These are phyloP conservation scores for Tamandua tetradactyla DNA, from an alignment of 2,797 vertebrate genomes.

Conservation along the genomic window DNA sequence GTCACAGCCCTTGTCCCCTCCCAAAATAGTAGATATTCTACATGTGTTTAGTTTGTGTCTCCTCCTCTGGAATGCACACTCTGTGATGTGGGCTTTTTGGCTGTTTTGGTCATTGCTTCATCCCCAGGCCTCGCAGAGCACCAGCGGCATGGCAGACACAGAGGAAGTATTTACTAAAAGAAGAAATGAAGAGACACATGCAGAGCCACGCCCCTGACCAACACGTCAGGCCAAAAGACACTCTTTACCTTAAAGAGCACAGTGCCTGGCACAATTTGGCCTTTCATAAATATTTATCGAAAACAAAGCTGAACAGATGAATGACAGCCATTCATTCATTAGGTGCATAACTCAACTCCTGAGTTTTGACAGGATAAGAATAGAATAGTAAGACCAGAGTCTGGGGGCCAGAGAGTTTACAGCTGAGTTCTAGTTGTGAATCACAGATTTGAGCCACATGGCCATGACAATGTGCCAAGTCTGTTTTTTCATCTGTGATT, in stretches of 20 bases:
- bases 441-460: neutral
- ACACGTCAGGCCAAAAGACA: neutral
- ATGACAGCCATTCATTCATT: neutral
- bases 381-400: neutral
- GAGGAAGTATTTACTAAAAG: neutral
- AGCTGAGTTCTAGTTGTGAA: neutral
- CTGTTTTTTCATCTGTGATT: neutral
- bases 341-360: neutral
- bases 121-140: neutral
- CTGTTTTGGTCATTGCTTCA: neutral
- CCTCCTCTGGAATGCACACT: neutral
- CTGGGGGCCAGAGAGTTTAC: neutral
- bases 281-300: neutral
- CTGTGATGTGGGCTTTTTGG: accelerated
- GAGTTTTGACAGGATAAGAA: neutral
- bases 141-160: neutral
- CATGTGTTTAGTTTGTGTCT: neutral
- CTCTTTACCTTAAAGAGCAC: neutral
- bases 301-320: neutral
- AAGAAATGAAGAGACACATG: neutral
- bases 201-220: neutral
- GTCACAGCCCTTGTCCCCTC: neutral
- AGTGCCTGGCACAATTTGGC: neutral
- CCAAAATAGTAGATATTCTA: neutral
- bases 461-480: neutral